Conservation (phyloP, 1,140 invertebrate genomes). For the Telenomus remus region DNA sequence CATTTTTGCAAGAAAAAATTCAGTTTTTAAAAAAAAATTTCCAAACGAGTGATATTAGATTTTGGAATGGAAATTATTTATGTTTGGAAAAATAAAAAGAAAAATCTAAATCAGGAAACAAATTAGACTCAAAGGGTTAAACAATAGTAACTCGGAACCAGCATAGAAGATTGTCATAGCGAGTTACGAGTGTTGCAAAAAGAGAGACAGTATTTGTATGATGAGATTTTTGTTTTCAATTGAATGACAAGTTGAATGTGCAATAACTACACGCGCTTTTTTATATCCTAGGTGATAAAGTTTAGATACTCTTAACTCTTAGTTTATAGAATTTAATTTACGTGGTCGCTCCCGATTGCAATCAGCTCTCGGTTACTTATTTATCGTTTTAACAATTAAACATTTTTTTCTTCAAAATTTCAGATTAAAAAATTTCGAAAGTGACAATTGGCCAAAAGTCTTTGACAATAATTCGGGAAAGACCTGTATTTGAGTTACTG, state of each 20-base stretch:
- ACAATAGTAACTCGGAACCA: too few relatives aligned
- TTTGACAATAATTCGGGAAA: slow-evolving; percentile 16
- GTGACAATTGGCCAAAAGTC: slow-evolving; percentile 5
- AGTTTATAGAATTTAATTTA: slow-evolving; percentile 35
- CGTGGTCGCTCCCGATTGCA: slow-evolving; percentile 38
- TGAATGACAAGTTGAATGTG: slow-evolving; percentile 53
- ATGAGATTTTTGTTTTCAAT: slow-evolving; percentile 28
- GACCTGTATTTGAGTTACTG: slow-evolving; percentile 32
- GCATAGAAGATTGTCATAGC: too few relatives aligned
- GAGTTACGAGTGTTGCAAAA: too few relatives aligned
- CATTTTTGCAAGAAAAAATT: too few relatives aligned
- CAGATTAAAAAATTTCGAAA: neutral
- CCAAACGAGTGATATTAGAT: too few relatives aligned
- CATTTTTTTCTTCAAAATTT: slow-evolving; percentile 16
- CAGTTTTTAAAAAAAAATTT: too few relatives aligned
- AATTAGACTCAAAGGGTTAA: too few relatives aligned
- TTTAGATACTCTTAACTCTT: slow-evolving; percentile 21
- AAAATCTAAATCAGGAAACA: too few relatives aligned
- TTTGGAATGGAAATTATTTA: too few relatives aligned
- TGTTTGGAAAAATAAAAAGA: too few relatives aligned
- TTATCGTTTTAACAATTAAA: too few relatives aligned
- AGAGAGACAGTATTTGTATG: slow-evolving; percentile 34
- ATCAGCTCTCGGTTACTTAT: slow-evolving; percentile 1
- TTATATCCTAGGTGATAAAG: slow-evolving; percentile 32
- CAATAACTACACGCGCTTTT: slow-evolving; percentile 53